A percentile compares a stretch with the other conserved stretches of the same genome.
These are phyloP conservation scores for Hesperia comma DNA, from an alignment of 2,888 invertebrate genomes.

Conservation along the genomic window DNA sequence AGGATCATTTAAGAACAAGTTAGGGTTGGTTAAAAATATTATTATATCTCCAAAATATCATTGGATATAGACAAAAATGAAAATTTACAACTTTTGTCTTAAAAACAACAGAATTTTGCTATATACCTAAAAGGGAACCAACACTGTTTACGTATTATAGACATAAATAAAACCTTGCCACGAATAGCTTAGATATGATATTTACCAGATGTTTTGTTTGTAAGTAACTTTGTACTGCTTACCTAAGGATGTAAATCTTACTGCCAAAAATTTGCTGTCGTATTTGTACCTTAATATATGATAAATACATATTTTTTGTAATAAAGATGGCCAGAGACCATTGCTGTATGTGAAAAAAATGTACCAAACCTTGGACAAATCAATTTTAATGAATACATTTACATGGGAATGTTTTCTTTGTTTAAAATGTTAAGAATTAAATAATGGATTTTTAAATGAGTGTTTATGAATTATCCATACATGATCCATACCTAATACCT, in stretches of 20 bases:
- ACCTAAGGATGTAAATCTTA: conserved; percentile 11
- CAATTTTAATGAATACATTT: conserved; percentile 26
- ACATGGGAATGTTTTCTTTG: conserved; percentile 27
- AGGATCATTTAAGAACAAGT: too few relatives aligned
- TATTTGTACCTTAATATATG: conserved; percentile 23
- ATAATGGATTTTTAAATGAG: conserved; percentile 44
- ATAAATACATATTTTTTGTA: conserved; percentile 30
- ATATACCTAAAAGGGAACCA: background rate
- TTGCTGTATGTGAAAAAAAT: conserved; percentile 24
- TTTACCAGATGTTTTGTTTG: background rate
- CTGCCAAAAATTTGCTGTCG: conserved; percentile 24
- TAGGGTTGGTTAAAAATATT: too few relatives aligned
- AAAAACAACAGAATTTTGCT: too few relatives aligned
- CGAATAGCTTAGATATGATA: background rate
- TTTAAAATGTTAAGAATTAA: conserved; percentile 46
- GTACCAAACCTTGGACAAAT: conserved; percentile 29
- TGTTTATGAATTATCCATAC: background rate
- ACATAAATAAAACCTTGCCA: conserved; percentile 11
- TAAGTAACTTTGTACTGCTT: background rate
- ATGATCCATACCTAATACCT: too few relatives aligned
- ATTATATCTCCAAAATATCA: too few relatives aligned
- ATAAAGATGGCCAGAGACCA: conserved; percentile 23
- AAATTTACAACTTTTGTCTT: too few relatives aligned
- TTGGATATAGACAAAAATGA: too few relatives aligned
- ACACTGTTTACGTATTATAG: background rate